Evolutionary conservation across 1,140 invertebrate species (phyloP).

Genomic region (Lanistes nyassanus): DNA sequence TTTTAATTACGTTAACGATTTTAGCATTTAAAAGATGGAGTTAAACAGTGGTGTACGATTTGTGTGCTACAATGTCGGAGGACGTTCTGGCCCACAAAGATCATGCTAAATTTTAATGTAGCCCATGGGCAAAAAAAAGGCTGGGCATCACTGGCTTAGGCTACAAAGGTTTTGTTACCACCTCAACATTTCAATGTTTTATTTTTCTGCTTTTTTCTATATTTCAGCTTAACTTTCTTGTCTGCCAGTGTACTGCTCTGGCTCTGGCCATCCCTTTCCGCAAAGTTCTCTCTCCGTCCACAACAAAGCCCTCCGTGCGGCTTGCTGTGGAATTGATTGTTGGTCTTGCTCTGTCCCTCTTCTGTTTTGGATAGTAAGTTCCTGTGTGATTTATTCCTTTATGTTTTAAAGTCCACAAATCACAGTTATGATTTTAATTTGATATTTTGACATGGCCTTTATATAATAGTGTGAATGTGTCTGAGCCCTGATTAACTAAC

Average conservation of each 20-base stretch:
- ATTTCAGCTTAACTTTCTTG: conserved; percentile 61
- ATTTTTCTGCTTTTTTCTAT: conserved; percentile 28
- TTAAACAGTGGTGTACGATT: too few relatives aligned
- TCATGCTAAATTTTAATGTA: too few relatives aligned
- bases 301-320: conserved; percentile 34
- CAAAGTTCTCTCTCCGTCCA: conserved; percentile 35
- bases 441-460: background rate
- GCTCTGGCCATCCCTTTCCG: conserved; percentile 52
- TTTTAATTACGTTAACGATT: too few relatives aligned
- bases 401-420: background rate
- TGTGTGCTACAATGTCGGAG: too few relatives aligned
- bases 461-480: background rate
- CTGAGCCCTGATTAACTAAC: background rate
- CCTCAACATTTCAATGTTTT: background rate
- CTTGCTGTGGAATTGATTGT: conserved; percentile 49
- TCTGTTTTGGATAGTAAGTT: conserved; percentile 65
- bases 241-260: conserved; percentile 52
- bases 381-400: background rate
- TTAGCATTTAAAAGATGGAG: too few relatives aligned
- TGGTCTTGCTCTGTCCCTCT: conserved; percentile 49
- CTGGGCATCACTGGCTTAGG: background rate
- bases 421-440: background rate
- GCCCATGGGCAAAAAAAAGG: background rate
- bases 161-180: background rate
- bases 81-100: too few relatives aligned